phyloP scores from a whole-genome alignment of 2,797 vertebrate species.

The Echiichthys vipera region DNA sequence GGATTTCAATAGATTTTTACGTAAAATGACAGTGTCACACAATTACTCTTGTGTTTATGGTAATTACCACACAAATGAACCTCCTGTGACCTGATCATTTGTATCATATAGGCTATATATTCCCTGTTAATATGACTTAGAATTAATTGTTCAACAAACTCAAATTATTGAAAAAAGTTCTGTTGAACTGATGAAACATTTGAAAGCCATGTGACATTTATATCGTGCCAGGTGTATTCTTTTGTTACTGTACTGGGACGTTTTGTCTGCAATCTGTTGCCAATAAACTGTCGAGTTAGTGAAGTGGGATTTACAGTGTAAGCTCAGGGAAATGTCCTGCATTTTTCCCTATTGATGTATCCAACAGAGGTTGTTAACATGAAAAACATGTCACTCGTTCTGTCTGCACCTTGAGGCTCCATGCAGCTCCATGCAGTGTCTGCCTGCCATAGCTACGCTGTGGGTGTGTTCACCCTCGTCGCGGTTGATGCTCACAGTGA shows the following conservation, averaged over 20 bases:
- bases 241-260: neutral
- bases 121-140: neutral
- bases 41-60: no score
- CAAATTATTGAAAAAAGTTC: neutral
- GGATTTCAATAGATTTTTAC: neutral
- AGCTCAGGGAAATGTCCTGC: neutral
- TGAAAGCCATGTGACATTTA: neutral
- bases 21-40: no score
- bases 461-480: neutral
- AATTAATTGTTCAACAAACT: neutral
- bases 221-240: neutral
- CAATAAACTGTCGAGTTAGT: neutral
- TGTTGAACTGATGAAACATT: neutral
- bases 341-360: neutral
- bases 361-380: neutral
- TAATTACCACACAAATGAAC: neutral
- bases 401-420: neutral
- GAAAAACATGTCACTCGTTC: neutral
- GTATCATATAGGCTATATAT: neutral
- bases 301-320: neutral
- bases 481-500: conserved; percentile 17
- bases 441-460: neutral
- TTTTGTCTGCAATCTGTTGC: neutral
- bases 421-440: neutral
- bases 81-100: neutral